Conservation (phyloP, 1,140 invertebrate genomes). For the Aethina tumida region DNA sequence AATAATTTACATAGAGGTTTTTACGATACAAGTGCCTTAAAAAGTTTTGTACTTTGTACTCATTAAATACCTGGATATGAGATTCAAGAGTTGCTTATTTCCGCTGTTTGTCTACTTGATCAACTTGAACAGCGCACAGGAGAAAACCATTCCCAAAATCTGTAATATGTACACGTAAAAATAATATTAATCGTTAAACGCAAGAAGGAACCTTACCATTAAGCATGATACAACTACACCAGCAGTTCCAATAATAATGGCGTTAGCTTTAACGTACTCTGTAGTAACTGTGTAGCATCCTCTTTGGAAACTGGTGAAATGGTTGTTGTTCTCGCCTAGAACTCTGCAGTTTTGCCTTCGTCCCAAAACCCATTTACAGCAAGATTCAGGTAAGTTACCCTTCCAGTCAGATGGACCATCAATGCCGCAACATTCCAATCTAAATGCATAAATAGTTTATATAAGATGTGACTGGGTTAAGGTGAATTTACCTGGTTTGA, state of each 20-base stretch:
- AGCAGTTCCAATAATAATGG: slow-evolving; percentile 67
- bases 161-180: slow-evolving; percentile 36
- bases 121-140: slow-evolving; percentile 61
- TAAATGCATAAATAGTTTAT: slow-evolving; percentile 8
- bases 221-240: slow-evolving; percentile 70
- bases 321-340: slow-evolving; percentile 41
- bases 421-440: slow-evolving; percentile 78
- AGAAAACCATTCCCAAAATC: slow-evolving; percentile 63
- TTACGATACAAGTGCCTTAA: too few species aligned
- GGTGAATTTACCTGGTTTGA: slow-evolving; percentile 40
- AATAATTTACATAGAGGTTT: too few species aligned
- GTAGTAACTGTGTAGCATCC: slow-evolving; percentile 64
- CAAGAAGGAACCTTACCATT: slow-evolving; percentile 50
- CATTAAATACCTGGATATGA: too few species aligned
- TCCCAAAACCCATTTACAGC: slow-evolving; percentile 60
- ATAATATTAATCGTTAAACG: slow-evolving; percentile 12
- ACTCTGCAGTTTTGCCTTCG: slow-evolving; percentile 53
- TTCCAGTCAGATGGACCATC: slow-evolving; percentile 59
- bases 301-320: slow-evolving; percentile 53
- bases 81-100: too few species aligned
- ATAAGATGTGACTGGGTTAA: not conserved
- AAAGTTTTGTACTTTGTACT: too few species aligned
- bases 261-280: slow-evolving; percentile 64
- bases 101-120: slow-evolving; percentile 40
- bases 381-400: slow-evolving; percentile 64